Evolutionary conservation across 2,888 invertebrate genomes (phyloP), one percentile per base, ranked within the genome.

Genomic region (Dilophus febrilis): DNA sequence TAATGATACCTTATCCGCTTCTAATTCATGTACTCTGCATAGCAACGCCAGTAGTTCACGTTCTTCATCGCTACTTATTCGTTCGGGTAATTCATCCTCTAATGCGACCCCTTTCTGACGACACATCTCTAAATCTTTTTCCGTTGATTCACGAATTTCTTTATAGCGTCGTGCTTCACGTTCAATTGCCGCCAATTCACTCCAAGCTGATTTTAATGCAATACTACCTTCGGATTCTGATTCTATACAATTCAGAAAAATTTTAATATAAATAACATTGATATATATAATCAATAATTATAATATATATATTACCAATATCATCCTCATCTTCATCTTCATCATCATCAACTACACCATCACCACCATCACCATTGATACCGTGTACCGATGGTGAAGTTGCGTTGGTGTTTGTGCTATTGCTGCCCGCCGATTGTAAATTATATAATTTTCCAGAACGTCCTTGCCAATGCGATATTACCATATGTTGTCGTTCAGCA

Each of bases 1-100:
- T 51, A 91, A 67, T 50, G 91, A 90, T 64, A 86, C 76, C 64
- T 90, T 94, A 58, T 91, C 88, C 1, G 92, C 90, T 64, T 94
- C 94, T 41, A 92, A 67, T 61, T 91, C 87, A 56, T 94, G 92
- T 30, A 94, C 90, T 48, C 86, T 74, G 53, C 90, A 85, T 57
- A 95, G 77, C 37, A 95, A 66, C 17, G 83, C 78, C 42, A 88
- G 43, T 41, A 94, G 74, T 57, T 95, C 94, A 32, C 85, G 71
- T 63, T 95, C 92, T 47, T 92, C 88, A 39, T 86, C 83, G 44
- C 83, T 85, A 53, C 77, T 83, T 40, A 90, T 76, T 40, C 82
- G 71, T 39, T 79, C 80, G 4, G 91, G 87, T 43, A 92, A 64
- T 64, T 84, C 88, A 69, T 90, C 86, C 60, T 91, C 90, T 27